Percentiles rank a stretch among this genome's conserved stretches.
Evolutionary conservation across 2,797 vertebrate genomes (phyloP).

Genomic region (Psittacula echo): DNA sequence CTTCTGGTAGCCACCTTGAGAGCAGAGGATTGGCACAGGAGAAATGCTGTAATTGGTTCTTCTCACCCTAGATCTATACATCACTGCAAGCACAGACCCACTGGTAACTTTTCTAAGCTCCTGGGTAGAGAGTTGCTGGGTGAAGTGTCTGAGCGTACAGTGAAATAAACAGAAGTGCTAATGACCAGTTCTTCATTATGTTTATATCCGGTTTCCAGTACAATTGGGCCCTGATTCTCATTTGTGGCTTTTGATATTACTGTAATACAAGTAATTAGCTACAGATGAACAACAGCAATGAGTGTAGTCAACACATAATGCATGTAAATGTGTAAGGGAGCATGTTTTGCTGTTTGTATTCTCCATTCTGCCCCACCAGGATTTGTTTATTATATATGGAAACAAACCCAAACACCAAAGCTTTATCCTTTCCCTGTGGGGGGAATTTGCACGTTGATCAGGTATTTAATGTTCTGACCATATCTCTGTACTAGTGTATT

Average conservation of each 20-base stretch:
- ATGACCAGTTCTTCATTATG: conserved; percentile 17
- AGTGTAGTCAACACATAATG: background rate
- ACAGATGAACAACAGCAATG: background rate
- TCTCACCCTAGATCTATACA: background rate
- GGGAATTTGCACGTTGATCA: background rate
- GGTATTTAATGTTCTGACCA: background rate
- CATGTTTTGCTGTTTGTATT: background rate
- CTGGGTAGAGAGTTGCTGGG: background rate
- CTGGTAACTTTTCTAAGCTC: background rate
- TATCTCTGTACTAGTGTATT: background rate
- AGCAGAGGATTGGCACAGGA: background rate
- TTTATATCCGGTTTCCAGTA: conserved; percentile 24
- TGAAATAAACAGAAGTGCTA: conserved; percentile 13
- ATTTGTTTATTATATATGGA: background rate
- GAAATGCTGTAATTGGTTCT: background rate
- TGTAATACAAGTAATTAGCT: conserved; percentile 33
- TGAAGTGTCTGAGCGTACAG: background rate
- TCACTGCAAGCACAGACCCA: background rate
- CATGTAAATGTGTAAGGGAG: background rate
- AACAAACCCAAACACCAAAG: background rate
- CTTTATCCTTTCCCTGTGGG: background rate
- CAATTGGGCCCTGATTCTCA: conserved; percentile 10
- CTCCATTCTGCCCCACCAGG: background rate
- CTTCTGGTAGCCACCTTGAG: background rate
- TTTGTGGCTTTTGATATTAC: conserved; percentile 36